Evolutionary conservation across 2,888 invertebrate genomes (phyloP), one percentile per base, ranked within the genome.

Genomic region (Pimpla rufipes): DNA sequence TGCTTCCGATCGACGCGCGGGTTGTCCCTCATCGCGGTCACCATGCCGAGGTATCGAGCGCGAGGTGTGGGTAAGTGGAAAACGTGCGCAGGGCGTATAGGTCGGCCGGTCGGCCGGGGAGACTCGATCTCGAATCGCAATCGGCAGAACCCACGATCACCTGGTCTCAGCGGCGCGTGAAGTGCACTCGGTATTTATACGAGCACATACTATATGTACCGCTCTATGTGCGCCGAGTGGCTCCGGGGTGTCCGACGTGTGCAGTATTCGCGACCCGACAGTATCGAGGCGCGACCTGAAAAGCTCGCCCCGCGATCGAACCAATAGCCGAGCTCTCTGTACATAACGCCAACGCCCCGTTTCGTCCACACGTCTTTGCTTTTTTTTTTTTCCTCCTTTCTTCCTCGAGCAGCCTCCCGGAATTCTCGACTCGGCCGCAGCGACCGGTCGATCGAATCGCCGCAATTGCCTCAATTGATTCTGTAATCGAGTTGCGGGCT

Each of bases 401-500:
- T 62, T 62, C 37, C 10, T 45, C 45, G 59, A 37, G 29, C 4
- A 23, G 57, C 11, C 21, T 11, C 55, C 11, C 57, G 57, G 29
- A 10, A 13, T 23, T 29, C 29, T 57, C 40, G 2, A 29, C 37
- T n/a, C 35, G 18, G 18, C 50, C 62, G 40, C 52, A 37, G 40
- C 37, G 40, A 55, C 40, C 16, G 52, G 45, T 11, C 42, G n/a
- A 18, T 62, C n/a, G 62, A 80, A 81, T 29, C 37, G 8, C 10
- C 40, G 16, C 7, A 16, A 40, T 59, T 52, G 52, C 45, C 45
- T 57, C 81, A 55, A 71, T 76, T 71, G 37, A 71, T 81, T 81
- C 76, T 45, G 55, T 75, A 75, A 80, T 75, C 64, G 52, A 64
- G 21, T 75, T 75, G 45, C n/a, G 52, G 50, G 21, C 13, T 70